A percentile compares a stretch with the other conserved stretches of the same genome.
Conservation (phyloP, 92 coral and sea anemone species). For the Chrysogorgia sp. region DNA sequence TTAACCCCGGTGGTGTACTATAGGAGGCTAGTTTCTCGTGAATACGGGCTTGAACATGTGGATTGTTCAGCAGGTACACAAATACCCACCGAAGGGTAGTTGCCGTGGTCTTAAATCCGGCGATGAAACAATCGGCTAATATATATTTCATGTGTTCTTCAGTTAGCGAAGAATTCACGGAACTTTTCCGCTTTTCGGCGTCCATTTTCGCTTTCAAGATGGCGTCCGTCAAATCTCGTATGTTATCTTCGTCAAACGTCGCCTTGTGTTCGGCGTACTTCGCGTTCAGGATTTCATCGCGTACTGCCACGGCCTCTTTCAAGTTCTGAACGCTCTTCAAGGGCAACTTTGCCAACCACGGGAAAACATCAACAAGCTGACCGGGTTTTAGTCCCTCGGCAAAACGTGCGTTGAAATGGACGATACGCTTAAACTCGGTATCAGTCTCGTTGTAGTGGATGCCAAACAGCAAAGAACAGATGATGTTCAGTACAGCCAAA, state of each 20-base stretch:
- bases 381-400: conserved; percentile 92
- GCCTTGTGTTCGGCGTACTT: conserved; percentile 79
- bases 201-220: conserved; percentile 70
- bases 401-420: conserved; percentile 76
- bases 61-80: conserved; percentile 81
- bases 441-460: conserved; percentile 78
- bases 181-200: conserved; percentile 55
- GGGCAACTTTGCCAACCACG: conserved; percentile 83
- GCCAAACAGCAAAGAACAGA: conserved; percentile 92
- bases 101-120: conserved; percentile 92
- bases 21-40: conserved; percentile 68
- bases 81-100: conserved; percentile 89
- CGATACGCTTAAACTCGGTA: conserved; percentile 79
- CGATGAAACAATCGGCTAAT: conserved; percentile 84
- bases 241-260: conserved; percentile 79
- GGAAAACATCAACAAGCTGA: conserved; percentile 86
- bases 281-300: conserved; percentile 78
- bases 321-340: conserved; percentile 52
- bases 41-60: conserved; percentile 73
- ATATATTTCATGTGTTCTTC: conserved; percentile 88
- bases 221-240: conserved; percentile 97
- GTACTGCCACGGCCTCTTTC: conserved; percentile 76
- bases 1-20: conserved; percentile 76
- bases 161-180: conserved; percentile 57
- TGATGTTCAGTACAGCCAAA: conserved; percentile 84